Percentiles rank a stretch among this genome's conserved stretches.
These are phyloP conservation scores for Nyctalus aviator DNA, from an alignment of 2,797 vertebrate genomes.

Conservation along the genomic window DNA sequence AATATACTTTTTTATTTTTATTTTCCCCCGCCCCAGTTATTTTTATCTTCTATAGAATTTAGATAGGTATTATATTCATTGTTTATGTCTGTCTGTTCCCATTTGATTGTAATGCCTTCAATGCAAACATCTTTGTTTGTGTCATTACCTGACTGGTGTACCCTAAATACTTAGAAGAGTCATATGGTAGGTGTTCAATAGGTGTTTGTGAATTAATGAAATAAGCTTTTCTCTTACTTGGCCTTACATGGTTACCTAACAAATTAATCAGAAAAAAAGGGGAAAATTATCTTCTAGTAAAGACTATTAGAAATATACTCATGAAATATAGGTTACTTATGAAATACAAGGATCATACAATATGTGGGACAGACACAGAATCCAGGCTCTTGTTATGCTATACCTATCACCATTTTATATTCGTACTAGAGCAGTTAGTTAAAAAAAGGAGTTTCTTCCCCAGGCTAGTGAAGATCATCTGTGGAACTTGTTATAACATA, in stretches of 20 bases:
- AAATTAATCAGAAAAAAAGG: not conserved
- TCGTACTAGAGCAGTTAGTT: not conserved
- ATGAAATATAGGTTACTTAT: not conserved
- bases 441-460: not conserved
- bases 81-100: not conserved
- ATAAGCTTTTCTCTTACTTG: not conserved
- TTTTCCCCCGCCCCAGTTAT: too few relatives aligned
- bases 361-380: not conserved
- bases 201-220: constrained; percentile 25
- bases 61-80: not conserved
- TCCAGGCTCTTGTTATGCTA: not conserved
- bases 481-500: not conserved
- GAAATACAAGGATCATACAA: not conserved
- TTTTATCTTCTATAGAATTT: not conserved
- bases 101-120: not conserved
- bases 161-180: not conserved
- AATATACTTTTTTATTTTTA: not conserved
- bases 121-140: not conserved
- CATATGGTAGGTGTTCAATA: not conserved
- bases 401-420: not conserved
- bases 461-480: not conserved
- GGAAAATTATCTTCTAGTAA: not conserved
- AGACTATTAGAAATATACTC: not conserved
- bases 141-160: not conserved
- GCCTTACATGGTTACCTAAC: not conserved